A percentile compares a stretch with the other conserved stretches of the same genome.
Conservation (phyloP, 2,888 invertebrate species). For the Tyria jacobaeae region DNA sequence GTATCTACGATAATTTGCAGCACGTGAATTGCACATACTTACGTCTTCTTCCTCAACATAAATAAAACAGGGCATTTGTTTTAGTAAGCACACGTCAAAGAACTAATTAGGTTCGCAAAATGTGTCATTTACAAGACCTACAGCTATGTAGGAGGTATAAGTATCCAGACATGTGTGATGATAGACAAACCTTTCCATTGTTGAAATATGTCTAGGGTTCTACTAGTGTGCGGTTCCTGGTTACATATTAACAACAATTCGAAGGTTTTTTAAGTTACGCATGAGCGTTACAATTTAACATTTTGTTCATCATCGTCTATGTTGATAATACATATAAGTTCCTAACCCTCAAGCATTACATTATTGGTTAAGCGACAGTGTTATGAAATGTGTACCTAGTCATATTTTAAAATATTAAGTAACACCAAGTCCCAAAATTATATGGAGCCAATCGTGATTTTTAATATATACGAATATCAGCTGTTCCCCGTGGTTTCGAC, state of each 20-base stretch:
- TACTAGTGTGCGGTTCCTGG: neutral
- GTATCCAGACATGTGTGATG: constrained; percentile 23
- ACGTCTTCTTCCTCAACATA: constrained; percentile 40
- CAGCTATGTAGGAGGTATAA: constrained; percentile 21
- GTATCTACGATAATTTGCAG: constrained; percentile 29
- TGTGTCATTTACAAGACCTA: constrained; percentile 25
- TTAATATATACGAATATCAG: no score
- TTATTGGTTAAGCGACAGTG: no score
- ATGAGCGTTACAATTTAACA: no score
- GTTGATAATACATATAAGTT: no score
- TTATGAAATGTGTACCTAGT: no score
- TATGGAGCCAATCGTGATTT: no score
- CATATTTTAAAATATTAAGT: no score
- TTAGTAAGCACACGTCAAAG: constrained; percentile 24
- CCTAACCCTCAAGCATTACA: no score
- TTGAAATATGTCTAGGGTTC: constrained; percentile 3
- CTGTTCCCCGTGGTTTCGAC: no score
- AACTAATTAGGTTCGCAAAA: constrained; percentile 32
- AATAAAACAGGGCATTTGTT: constrained; percentile 31
- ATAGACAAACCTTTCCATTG: constrained; percentile 25
- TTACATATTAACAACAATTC: no score
- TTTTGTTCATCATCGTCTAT: no score
- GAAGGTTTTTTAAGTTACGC: neutral
- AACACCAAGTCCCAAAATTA: no score
- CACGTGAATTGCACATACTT: constrained; percentile 45